Evolutionary conservation across 2,888 invertebrate species (phyloP), one percentile per base, ranked within the genome.

Genomic region (Zygogramma bicolorata): DNA sequence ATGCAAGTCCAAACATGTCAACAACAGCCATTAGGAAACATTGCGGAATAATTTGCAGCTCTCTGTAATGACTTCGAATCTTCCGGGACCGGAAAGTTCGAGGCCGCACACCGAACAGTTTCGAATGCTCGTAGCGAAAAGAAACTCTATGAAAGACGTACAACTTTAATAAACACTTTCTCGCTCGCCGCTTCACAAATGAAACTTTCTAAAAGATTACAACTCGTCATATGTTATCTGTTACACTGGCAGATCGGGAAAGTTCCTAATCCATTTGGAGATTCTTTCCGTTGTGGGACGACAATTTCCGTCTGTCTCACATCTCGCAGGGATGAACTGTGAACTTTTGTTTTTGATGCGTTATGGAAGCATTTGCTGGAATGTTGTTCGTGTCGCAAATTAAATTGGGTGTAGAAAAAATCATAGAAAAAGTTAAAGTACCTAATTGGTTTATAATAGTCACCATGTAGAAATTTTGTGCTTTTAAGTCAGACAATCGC

Each of bases 1-100:
- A 76, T 73, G 76, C 72, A 74, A 53, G 76, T 74, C 76, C 75
- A 72, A 76, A 76, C 76, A 76, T 72, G 76, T 76, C 76, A 76
- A 74, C 76, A 76, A 76, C 74, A 74, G 65, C 74, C 76, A 76
- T 76, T 76, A 76, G 74, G 74, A 72, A 76, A 68, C 74, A 71
- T 70, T 66, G 74, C 68, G 74, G 74, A 72, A 74, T 76, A 76
- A 76, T 76, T 76, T 76, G 76, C 72, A 73, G 76, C 72, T 49
- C 69, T 74, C 71, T 49, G 73, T 73, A 73, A 73, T 73, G 73
- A 73, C 62, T 73, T 65, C 60, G 59, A 57, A 65, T 46, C 70
- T 71, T 34, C 66, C 27, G 70, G 70, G 73, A 42, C 29, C 27
- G 25, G 49, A 31, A 65, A 65, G 25, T 65, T 65, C 49, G 1